Conservation (phyloP, 2,113 vertebrate genomes). For the Mungos mungo region DNA sequence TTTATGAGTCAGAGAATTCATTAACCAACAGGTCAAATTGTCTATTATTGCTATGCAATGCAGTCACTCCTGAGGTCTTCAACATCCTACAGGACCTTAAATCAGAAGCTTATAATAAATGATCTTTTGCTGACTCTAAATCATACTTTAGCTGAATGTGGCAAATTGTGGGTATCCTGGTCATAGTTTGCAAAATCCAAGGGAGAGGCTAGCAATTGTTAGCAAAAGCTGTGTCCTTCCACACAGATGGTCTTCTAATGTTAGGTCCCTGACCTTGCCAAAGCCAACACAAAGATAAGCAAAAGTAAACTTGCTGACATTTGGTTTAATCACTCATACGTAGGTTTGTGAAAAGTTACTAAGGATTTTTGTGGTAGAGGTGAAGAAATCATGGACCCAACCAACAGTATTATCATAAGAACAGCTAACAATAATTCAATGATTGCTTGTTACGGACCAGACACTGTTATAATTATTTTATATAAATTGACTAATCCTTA, state of each 20-base stretch:
- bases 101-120: background rate
- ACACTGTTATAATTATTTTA: background rate
- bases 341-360: background rate
- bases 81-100: background rate
- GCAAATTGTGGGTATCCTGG: background rate
- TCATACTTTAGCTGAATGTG: slow-evolving; percentile 31
- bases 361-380: background rate
- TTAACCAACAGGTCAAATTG: background rate
- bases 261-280: background rate
- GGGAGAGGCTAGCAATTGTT: background rate
- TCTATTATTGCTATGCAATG: background rate
- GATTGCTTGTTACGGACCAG: background rate
- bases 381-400: background rate
- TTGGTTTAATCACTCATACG: background rate
- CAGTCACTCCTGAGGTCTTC: background rate
- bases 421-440: background rate
- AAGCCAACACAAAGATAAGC: slow-evolving; percentile 32
- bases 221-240: slow-evolving; percentile 20
- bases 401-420: background rate
- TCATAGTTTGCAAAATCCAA: slow-evolving; percentile 27
- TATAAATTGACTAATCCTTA: background rate
- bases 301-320: slow-evolving; percentile 16
- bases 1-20: background rate
- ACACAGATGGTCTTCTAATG: slow-evolving; percentile 24
- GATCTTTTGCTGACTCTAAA: slow-evolving; percentile 26